Base-by-base conservation (phyloP, 92 coral and sea anemone genomes). In the Anthopleura xanthogrammica region DNA sequence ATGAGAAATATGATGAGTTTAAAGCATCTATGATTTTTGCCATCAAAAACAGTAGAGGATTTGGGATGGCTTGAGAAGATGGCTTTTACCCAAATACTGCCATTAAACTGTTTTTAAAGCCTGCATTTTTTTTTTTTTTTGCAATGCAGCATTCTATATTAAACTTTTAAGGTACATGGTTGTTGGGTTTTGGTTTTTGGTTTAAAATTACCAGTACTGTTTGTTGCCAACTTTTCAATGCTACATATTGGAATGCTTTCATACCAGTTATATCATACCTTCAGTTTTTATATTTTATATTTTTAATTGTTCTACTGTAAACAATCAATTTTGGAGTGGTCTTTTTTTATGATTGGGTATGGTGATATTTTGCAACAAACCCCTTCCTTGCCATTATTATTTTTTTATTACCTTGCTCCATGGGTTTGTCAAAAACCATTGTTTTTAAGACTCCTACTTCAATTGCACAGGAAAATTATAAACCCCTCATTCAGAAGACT, bases 21-120 rank as follows among this genome's bases (percentile, higher is more conserved):
- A 85, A 71, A 73, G 83, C 65, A 80, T 86, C 92, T 64, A 85
- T 85, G 83, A 80, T 86, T 60, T 85, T 85, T 85, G 91, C 91
- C 54, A 75, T 88, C 70, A 75, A 80, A 17, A 88, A 88, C 77
- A 76, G 86, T 83, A 85, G 71, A 65, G 89, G 91, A 55, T 85
- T 88, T 88, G 91, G 91, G 40, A 85, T 80, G 77, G 83, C 83
- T 56, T 85, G 77, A 83, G 36, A 40, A 14, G 72, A n/a, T 23
- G 65, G 65, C 12, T 58, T 58, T 60, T 60, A 60, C 65, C 65
- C 65, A 60, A 60, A 60, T 14, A 60, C 65, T 60, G 65, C 13
- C 16, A 60, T 20, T 60, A 60, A 60, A 60, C 65, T 60, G 65
- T 60, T 60, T 60, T 60, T 60, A 60, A 60, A 60, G 65, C 65